phyloP scores from a whole-genome alignment of 2,888 invertebrate genomes.

The Beris chalybata region DNA sequence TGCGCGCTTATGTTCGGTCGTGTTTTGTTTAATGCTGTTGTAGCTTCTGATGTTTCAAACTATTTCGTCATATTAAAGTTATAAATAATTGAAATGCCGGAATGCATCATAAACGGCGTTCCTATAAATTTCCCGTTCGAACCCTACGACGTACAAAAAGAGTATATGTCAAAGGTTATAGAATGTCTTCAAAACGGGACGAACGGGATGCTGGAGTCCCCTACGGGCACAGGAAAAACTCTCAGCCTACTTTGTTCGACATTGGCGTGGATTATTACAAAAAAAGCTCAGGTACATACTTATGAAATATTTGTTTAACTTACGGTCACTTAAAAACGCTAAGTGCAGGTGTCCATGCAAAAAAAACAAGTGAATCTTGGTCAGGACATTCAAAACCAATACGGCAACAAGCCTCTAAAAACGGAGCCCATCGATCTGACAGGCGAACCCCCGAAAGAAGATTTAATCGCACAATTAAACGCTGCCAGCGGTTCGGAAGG shows the following conservation, averaged over 20 bases:
- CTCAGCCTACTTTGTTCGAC: constrained; percentile 89
- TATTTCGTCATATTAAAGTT: not conserved
- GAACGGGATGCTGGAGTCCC: constrained; percentile 87
- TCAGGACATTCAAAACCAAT: constrained; percentile 5
- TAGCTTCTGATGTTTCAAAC: not conserved
- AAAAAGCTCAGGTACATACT: constrained; percentile 68
- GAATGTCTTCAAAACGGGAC: constrained; percentile 74
- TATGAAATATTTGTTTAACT: not conserved
- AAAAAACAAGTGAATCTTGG: constrained; percentile 29
- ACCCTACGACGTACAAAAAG: constrained; percentile 87
- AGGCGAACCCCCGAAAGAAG: not conserved
- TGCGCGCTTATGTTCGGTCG: no score
- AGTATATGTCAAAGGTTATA: constrained; percentile 79
- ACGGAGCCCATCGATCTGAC: not conserved
- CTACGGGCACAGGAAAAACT: constrained; percentile 96
- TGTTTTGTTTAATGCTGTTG: no score
- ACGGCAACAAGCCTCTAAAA: constrained; percentile 8
- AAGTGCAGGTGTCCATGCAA: constrained; percentile 41
- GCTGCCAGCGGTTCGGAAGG: not conserved
- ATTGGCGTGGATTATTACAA: constrained; percentile 86
- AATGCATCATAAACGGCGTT: constrained; percentile 60
- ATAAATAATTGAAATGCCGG: constrained; percentile 47
- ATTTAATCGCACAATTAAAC: constrained; percentile 1
- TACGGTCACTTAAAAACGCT: not conserved
- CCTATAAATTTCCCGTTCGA: constrained; percentile 86